phyloP scores from a whole-genome alignment of 2,888 invertebrate species.

The Hedychridium roseum region DNA sequence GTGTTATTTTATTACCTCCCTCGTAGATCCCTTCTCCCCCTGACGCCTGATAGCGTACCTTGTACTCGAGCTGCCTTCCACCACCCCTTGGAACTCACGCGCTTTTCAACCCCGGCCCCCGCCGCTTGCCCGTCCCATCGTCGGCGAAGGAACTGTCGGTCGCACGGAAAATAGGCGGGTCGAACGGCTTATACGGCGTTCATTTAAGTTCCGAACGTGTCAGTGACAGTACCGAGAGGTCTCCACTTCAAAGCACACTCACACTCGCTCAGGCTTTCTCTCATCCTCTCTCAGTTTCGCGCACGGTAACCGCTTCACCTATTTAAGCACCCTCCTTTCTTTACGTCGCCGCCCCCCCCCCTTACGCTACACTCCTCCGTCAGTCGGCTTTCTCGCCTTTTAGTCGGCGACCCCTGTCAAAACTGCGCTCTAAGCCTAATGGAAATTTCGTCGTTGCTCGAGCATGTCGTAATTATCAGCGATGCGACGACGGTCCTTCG shows the following conservation, averaged over 20 bases:
- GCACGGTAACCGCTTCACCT: neutral
- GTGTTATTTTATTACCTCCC: slow-evolving; percentile 55
- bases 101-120: slow-evolving; percentile 6
- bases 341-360: neutral
- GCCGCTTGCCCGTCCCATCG: slow-evolving; percentile 4
- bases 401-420: slow-evolving; percentile 14
- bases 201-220: slow-evolving; percentile 32
- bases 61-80: slow-evolving; percentile 28
- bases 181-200: slow-evolving; percentile 25
- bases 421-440: slow-evolving; percentile 24
- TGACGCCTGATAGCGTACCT: slow-evolving; percentile 36
- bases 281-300: slow-evolving; percentile 4
- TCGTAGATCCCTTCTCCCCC: slow-evolving; percentile 39
- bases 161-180: slow-evolving; percentile 21
- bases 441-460: slow-evolving; percentile 25
- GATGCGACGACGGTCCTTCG: neutral
- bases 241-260: slow-evolving; percentile 26
- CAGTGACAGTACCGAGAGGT: slow-evolving; percentile 16
- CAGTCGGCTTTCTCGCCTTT: slow-evolving; percentile 10
- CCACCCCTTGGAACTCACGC: slow-evolving; percentile 26
- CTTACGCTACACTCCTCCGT: neutral
- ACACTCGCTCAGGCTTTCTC: neutral
- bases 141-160: slow-evolving; percentile 18
- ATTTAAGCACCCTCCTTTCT: neutral
- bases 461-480: slow-evolving; percentile 23